phyloP scores from a whole-genome alignment of 2,113 vertebrate species.

The Plectropomus leopardus region DNA sequence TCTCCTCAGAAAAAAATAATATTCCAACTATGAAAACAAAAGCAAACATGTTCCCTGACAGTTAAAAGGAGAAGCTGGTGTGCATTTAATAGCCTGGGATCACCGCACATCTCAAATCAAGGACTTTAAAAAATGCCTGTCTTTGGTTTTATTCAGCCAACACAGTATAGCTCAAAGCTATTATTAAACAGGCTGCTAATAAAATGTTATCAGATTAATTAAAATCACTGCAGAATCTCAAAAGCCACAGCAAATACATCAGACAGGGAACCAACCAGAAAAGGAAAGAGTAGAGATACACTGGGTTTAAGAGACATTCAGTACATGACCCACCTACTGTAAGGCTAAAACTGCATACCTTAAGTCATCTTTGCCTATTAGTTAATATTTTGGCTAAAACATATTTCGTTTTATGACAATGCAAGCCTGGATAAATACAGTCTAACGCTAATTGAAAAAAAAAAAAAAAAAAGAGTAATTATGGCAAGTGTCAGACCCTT shows the following conservation, averaged over 20 bases:
- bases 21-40: neutral
- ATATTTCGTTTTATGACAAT: neutral
- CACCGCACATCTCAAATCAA: neutral
- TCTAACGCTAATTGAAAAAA: neutral
- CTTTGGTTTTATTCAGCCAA: neutral
- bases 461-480: neutral
- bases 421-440: neutral
- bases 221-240: constrained; percentile 10
- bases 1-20: neutral
- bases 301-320: constrained; percentile 4
- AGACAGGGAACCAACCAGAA: constrained; percentile 21
- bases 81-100: neutral
- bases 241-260: constrained; percentile 39
- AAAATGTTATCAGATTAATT: constrained; percentile 1
- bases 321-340: constrained; percentile 12
- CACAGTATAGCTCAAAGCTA: neutral
- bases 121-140: neutral
- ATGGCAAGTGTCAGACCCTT: constrained; percentile 5
- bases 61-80: neutral
- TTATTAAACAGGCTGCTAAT: neutral
- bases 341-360: constrained; percentile 60
- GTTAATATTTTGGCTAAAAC: neutral
- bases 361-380: neutral
- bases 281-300: constrained; percentile 10
- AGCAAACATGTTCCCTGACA: neutral